phyloP scores from a whole-genome alignment of 2,888 invertebrate species.

The Laothoe populi region DNA sequence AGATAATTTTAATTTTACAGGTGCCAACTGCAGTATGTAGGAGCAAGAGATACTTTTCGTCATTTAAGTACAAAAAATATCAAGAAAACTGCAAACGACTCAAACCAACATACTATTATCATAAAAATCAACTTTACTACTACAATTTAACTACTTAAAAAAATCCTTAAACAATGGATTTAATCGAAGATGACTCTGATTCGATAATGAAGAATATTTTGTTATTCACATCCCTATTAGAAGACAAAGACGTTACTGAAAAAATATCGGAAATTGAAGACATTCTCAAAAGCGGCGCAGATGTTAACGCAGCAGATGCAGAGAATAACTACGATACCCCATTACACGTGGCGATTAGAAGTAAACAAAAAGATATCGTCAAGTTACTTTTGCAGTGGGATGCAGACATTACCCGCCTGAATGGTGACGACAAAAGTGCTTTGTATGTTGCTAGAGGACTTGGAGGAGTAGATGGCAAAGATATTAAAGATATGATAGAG shows the following conservation, averaged over 20 bases:
- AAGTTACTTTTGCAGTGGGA: slow-evolving; percentile 38
- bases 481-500: slow-evolving; percentile 5
- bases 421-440: slow-evolving; percentile 39
- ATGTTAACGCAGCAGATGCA: slow-evolving; percentile 43
- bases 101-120: too few relatives aligned
- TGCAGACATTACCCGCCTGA: slow-evolving; percentile 35
- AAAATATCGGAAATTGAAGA: slow-evolving; percentile 25
- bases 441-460: slow-evolving; percentile 36
- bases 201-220: neutral
- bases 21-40: too few relatives aligned
- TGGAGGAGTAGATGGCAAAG: slow-evolving; percentile 27
- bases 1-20: too few relatives aligned
- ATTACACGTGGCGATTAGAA: slow-evolving; percentile 42
- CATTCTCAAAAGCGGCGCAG: slow-evolving; percentile 36
- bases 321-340: slow-evolving; percentile 41
- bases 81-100: too few relatives aligned
- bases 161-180: neutral
- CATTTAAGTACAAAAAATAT: too few relatives aligned
- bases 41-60: too few relatives aligned
- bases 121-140: too few relatives aligned
- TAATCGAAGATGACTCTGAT: neutral
- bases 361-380: slow-evolving; percentile 37
- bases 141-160: too few relatives aligned
- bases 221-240: neutral
- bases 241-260: slow-evolving; percentile 3